Evolutionary conservation across 2,113 vertebrate species (phyloP).

Genomic region (Cisticola juncidis): DNA sequence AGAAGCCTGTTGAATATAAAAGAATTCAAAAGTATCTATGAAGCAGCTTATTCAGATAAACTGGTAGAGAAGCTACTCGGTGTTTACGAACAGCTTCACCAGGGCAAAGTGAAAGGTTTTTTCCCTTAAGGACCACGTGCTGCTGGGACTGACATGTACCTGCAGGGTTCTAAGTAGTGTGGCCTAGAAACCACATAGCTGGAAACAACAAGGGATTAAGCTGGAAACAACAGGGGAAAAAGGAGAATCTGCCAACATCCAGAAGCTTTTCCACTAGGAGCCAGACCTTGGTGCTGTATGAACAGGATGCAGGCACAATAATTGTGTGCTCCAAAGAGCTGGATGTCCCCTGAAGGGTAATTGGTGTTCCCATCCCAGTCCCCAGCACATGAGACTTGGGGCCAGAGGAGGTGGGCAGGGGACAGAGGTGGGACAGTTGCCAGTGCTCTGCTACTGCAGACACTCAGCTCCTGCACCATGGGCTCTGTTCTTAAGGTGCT

Average conservation of each 20-base stretch:
- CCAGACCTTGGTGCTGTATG: background rate
- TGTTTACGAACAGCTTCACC: background rate
- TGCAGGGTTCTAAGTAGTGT: background rate
- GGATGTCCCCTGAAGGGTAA: background rate
- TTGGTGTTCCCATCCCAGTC: accelerated
- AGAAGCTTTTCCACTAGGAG: background rate
- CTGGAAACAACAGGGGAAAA: accelerated
- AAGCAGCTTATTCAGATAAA: background rate
- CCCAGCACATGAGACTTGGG: accelerated
- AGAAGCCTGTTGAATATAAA: background rate
- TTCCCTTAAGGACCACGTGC: background rate
- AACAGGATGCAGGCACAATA: background rate
- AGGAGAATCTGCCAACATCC: background rate
- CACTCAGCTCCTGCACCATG: background rate
- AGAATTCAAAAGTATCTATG: background rate
- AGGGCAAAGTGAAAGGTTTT: background rate
- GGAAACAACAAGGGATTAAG: background rate
- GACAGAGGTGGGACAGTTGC: background rate
- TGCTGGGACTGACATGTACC: background rate
- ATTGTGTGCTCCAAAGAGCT: background rate
- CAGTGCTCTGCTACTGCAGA: background rate
- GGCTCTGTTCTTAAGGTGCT: background rate
- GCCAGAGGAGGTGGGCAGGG: background rate
- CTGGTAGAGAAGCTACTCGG: background rate
- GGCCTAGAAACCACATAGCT: background rate